Base-by-base conservation (phyloP, 2,797 vertebrate genomes). In the Malurus splendens region DNA sequence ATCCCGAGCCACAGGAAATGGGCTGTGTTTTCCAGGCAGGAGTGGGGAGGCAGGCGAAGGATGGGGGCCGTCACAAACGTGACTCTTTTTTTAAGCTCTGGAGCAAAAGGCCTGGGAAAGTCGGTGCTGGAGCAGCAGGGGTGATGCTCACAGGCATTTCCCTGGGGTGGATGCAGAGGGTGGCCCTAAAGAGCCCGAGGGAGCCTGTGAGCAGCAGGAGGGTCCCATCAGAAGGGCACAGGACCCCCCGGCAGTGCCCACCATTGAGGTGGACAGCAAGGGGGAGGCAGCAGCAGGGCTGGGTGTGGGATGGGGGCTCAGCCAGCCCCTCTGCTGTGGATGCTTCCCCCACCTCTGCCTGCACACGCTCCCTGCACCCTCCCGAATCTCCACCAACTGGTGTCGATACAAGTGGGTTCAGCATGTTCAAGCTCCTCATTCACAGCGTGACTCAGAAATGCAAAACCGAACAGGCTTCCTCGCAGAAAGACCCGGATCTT, bases 81-180 rank as follows among this genome's bases (percentile, higher is more conserved):
- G 59, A 54, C 33, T 47, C 36, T 32, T 27, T 60, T 41, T 39
- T 56, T 59, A 51, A 79, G 42, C 12, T 82, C 78, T 87, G 72
- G 47, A 94, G 79, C 60, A 75, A 90, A 86, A 18, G 73, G 66
- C 60, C 91, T 84, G 82, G 78, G 90, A 90, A 95, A 87, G 71
- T 70, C 0, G 0, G 51, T 85, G 70, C 17, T 67, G 75, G 60
- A 61, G 65, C 9, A 1, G 73, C 85, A 81, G 61, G 42, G 18
- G 10, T 14, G 65, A 61, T 73, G 70, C 44, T 78, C 1, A 0
- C 1, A 2, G 33, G 47, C 66, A 36, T 67, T 74, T n/a, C 71
- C 68, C 30, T 9, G 19, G 54, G n/a, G 5, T 10, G 61, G 67
- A 54, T 1, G 0, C 3, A 6, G 20, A 14, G 64, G 32, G 45